Conservation (phyloP, 92 coral and sea anemone genomes). For the Zoanthus sociatus region DNA sequence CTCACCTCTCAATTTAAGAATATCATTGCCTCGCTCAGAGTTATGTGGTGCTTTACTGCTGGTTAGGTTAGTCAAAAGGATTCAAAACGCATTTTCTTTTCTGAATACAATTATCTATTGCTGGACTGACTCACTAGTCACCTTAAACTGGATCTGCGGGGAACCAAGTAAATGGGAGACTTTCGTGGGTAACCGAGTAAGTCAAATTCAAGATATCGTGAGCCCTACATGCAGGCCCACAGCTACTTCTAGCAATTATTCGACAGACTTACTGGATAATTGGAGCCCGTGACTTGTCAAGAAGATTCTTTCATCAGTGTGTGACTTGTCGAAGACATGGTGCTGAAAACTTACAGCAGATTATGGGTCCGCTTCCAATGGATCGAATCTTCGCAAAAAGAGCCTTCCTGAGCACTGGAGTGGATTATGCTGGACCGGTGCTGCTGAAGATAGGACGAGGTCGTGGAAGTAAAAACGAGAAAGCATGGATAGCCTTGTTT, state of each 20-base stretch:
- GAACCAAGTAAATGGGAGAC: conserved; percentile 56
- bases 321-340: conserved; percentile 46
- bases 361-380: conserved; percentile 67
- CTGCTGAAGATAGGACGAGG: conserved; percentile 57
- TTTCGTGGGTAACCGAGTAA: conserved; percentile 63
- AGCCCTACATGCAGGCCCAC: conserved; percentile 69
- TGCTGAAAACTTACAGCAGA: conserved; percentile 55
- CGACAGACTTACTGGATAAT: conserved; percentile 61
- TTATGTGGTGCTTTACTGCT: conserved; percentile 14
- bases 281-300: conserved; percentile 63
- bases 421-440: conserved; percentile 69
- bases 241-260: conserved; percentile 60
- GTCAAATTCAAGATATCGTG: conserved; percentile 64
- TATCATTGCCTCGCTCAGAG: background rate
- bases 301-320: conserved; percentile 59
- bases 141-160: conserved; percentile 65
- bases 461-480: conserved; percentile 61
- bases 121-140: conserved; percentile 11
- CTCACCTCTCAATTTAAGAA: too few relatives aligned
- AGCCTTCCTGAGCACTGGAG: conserved; percentile 57
- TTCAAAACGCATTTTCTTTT: background rate
- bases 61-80: conserved; percentile 3
- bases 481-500: conserved; percentile 62
- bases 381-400: conserved; percentile 52
- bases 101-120: too few relatives aligned